Evolutionary conservation across 2,888 invertebrate genomes (phyloP).

Genomic region (Drosophila nr. medialis): DNA sequence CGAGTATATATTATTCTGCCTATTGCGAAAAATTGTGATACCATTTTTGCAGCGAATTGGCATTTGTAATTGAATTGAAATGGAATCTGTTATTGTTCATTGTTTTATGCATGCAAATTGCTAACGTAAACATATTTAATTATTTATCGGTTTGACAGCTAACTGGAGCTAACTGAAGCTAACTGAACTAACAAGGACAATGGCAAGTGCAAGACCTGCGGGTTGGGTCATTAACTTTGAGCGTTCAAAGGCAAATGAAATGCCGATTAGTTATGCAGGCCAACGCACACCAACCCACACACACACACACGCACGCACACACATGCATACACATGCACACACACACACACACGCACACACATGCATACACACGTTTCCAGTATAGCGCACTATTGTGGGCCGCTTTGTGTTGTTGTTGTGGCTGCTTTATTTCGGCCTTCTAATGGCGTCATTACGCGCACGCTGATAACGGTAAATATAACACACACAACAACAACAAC

Average conservation of each 20-base stretch:
- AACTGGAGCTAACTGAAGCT: too few species aligned
- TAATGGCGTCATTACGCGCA: constrained; percentile 55
- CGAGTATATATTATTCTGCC: background rate
- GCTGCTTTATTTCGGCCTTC: constrained; percentile 16
- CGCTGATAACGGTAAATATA: constrained; percentile 47
- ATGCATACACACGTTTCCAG: background rate
- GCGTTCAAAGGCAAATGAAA: constrained; percentile 54
- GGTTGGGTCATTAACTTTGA: constrained; percentile 40
- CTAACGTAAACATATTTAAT: background rate
- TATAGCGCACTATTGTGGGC: constrained; percentile 15
- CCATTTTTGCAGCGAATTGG: background rate
- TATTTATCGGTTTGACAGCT: constrained; percentile 5
- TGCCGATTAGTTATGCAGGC: constrained; percentile 50
- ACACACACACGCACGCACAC: background rate
- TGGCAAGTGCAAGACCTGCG: constrained; percentile 17
- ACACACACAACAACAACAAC: constrained; percentile 21
- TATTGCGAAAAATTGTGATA: background rate
- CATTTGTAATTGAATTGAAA: background rate
- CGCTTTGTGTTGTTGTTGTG: constrained; percentile 2
- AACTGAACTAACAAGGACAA: constrained; percentile 12
- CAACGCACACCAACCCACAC: constrained; percentile 1
- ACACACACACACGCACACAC: background rate
- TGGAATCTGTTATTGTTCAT: background rate
- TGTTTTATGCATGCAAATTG: background rate
- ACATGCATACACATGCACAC: background rate